These are phyloP conservation scores for Alloplasta piceator DNA, from an alignment of 2,888 invertebrate genomes.

Conservation along the genomic window DNA sequence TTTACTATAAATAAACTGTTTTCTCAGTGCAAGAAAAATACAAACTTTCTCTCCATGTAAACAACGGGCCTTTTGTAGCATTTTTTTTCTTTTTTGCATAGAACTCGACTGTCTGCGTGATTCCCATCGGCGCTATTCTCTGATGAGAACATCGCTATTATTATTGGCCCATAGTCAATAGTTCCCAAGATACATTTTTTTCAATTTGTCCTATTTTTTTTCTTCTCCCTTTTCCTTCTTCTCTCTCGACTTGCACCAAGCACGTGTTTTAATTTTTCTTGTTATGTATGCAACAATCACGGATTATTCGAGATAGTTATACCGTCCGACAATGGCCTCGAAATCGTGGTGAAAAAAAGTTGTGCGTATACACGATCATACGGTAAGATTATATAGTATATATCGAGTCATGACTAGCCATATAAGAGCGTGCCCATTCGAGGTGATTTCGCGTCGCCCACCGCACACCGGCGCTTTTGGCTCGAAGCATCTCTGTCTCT, in stretches of 20 bases:
- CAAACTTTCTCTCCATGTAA: background rate
- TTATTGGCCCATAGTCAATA: background rate
- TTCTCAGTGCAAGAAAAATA: too few relatives aligned
- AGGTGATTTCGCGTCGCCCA: constrained; percentile 76
- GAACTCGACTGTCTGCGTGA: too few relatives aligned
- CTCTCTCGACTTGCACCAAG: background rate
- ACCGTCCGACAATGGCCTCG: background rate
- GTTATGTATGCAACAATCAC: constrained; percentile 3
- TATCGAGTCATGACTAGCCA: constrained; percentile 74
- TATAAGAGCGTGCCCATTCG: constrained; percentile 77
- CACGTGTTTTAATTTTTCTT: background rate
- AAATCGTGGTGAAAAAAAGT: constrained; percentile 5
- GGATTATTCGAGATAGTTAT: background rate
- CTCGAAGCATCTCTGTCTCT: background rate
- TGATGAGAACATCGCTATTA: constrained; percentile 6
- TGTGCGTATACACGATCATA: background rate
- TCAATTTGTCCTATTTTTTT: background rate
- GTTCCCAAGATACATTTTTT: background rate
- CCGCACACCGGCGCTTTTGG: constrained; percentile 53
- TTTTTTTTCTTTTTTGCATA: too few relatives aligned
- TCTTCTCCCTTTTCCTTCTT: background rate
- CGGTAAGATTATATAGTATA: constrained; percentile 19
- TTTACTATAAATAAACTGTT: too few relatives aligned
- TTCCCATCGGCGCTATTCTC: too few relatives aligned
- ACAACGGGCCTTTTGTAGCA: background rate